Percentiles rank a stretch among this genome's conserved stretches.
Conservation (phyloP, 2,888 invertebrate species). For the Notocelia uddmanniana region DNA sequence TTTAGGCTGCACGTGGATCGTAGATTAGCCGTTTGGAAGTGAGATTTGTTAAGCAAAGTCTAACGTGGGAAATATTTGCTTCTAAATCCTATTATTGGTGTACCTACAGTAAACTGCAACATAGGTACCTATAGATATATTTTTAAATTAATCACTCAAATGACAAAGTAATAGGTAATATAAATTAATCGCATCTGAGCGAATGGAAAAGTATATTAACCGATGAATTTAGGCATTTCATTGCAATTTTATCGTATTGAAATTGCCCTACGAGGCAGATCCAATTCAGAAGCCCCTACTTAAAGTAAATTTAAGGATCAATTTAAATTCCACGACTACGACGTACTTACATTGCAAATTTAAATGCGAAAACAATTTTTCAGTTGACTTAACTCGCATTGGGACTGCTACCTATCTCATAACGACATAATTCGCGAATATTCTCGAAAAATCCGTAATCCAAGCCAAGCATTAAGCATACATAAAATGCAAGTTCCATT, state of each 20-base stretch:
- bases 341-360: slow-evolving; percentile 3
- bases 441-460: slow-evolving; percentile 43
- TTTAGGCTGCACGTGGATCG: not conserved
- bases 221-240: not conserved
- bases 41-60: slow-evolving; percentile 4
- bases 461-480: slow-evolving; percentile 30
- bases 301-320: slow-evolving; percentile 27
- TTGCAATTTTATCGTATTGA: slow-evolving; percentile 8
- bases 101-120: not conserved
- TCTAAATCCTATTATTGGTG: not conserved
- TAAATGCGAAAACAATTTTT: slow-evolving; percentile 34
- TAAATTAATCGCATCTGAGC: too few relatives aligned
- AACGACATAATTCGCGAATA: slow-evolving; percentile 40
- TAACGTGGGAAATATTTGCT: slow-evolving; percentile 14
- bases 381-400: slow-evolving; percentile 37
- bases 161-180: too few relatives aligned
- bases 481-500: slow-evolving; percentile 42
- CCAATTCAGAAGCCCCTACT: slow-evolving; percentile 15
- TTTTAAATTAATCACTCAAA: too few relatives aligned
- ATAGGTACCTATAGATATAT: too few relatives aligned
- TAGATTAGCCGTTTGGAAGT: not conserved
- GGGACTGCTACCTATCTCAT: slow-evolving; percentile 32
- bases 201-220: too few relatives aligned
- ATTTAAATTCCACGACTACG: slow-evolving; percentile 17
- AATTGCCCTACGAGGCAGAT: not conserved